Evolutionary conservation across 2,797 vertebrate species (phyloP).

Genomic region (Adelosebastes latens): DNA sequence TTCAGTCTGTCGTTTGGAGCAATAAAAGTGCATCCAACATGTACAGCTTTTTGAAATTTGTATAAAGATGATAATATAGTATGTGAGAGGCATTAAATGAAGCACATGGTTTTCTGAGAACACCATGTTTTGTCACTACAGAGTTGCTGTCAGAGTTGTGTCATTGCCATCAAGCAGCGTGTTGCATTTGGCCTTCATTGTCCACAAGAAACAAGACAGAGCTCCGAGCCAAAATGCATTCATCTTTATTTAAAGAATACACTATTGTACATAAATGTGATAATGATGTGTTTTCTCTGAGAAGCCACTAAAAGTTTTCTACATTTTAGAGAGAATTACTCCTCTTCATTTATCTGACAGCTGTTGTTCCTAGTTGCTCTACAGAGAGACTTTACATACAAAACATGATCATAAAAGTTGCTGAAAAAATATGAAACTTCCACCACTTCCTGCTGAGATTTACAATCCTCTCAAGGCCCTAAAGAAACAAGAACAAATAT

Average conservation of each 20-base stretch:
- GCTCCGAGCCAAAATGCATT: neutral
- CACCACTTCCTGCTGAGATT: neutral
- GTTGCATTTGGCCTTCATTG: slow-evolving; percentile 9
- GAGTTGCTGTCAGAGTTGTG: neutral
- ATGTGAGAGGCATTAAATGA: neutral
- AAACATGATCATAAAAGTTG: neutral
- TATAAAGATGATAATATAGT: neutral
- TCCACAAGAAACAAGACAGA: neutral
- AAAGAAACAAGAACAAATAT: neutral
- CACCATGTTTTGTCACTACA: neutral
- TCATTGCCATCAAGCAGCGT: slow-evolving; percentile 8
- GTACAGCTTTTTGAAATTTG: neutral
- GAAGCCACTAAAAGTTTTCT: neutral
- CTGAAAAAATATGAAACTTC: neutral
- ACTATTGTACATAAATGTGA: neutral
- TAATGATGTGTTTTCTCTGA: neutral
- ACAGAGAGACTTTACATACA: neutral
- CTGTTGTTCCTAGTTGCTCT: neutral
- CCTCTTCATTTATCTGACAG: neutral
- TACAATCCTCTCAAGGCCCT: neutral
- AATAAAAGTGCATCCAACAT: neutral
- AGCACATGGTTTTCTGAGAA: neutral
- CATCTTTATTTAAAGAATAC: neutral
- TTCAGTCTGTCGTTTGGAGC: neutral
- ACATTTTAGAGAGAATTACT: neutral